phyloP scores from a whole-genome alignment of 2,888 invertebrate species.

The Lutraria lutraria region DNA sequence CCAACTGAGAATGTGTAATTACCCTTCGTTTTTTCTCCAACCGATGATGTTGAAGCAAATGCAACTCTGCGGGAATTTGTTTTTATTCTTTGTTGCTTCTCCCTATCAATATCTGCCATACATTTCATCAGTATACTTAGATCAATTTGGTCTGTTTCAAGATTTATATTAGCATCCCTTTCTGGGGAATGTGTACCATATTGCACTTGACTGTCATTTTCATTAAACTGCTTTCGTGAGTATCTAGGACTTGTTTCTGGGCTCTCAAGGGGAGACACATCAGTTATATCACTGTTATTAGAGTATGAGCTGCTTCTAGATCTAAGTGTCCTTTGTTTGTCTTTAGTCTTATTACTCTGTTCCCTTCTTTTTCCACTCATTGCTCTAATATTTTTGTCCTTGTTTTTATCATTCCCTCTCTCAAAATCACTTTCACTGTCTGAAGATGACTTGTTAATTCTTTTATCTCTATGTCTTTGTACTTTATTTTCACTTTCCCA shows the following conservation, averaged over 20 bases:
- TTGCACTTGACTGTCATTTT: slow-evolving; percentile 70
- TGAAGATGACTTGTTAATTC: neutral
- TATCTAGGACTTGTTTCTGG: slow-evolving; percentile 74
- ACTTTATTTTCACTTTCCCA: slow-evolving; percentile 56
- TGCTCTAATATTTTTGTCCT: slow-evolving; percentile 42
- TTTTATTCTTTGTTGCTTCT: slow-evolving; percentile 78
- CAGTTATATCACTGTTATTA: slow-evolving; percentile 84
- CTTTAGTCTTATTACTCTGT: slow-evolving; percentile 28
- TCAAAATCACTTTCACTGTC: slow-evolving; percentile 46
- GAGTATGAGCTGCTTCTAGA: slow-evolving; percentile 73
- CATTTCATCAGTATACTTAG: slow-evolving; percentile 82
- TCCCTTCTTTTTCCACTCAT: slow-evolving; percentile 53
- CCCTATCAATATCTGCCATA: slow-evolving; percentile 82
- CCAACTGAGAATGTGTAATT: slow-evolving; percentile 80
- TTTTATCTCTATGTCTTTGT: slow-evolving; percentile 19
- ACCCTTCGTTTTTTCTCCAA: slow-evolving; percentile 63
- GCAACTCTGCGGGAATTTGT: slow-evolving; percentile 78
- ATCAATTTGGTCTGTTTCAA: slow-evolving; percentile 76
- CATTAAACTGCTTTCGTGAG: slow-evolving; percentile 44
- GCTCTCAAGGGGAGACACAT: slow-evolving; percentile 82
- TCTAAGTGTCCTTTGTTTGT: slow-evolving; percentile 46
- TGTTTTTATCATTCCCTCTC: slow-evolving; percentile 21
- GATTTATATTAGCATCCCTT: slow-evolving; percentile 60
- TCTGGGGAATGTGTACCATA: slow-evolving; percentile 55
- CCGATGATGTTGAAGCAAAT: slow-evolving; percentile 78